phyloP scores from a whole-genome alignment of 2,888 invertebrate species.

The Cantharis flavilabris region DNA sequence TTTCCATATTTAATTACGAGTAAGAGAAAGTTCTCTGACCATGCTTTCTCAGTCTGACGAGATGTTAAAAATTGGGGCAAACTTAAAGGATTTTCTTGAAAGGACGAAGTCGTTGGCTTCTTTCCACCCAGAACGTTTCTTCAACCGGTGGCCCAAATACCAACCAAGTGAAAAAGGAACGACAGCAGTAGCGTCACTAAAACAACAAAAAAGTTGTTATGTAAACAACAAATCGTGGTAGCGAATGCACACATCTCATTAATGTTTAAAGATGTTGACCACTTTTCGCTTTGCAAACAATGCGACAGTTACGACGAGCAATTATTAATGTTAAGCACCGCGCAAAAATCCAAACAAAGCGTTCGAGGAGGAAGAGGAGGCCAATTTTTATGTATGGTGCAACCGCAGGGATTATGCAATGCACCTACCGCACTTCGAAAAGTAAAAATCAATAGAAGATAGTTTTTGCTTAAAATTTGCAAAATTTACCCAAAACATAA shows the following conservation, averaged over 20 bases:
- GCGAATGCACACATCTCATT: neutral
- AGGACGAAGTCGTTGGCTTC: neutral
- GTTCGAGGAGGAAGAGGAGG: neutral
- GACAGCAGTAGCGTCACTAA: neutral
- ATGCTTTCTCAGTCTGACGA: too few relatives aligned
- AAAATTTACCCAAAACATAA: slow-evolving; percentile 1
- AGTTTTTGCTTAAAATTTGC: neutral
- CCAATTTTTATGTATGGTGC: neutral
- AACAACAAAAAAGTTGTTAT: neutral
- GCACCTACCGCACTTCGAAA: neutral
- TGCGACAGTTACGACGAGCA: neutral
- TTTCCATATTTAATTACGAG: too few relatives aligned
- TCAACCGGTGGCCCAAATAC: neutral
- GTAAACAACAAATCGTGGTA: neutral
- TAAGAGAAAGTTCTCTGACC: too few relatives aligned
- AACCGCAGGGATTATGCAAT: neutral
- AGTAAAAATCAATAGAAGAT: neutral
- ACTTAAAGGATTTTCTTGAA: neutral
- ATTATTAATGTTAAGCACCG: neutral
- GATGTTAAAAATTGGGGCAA: neutral
- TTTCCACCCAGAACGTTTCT: neutral
- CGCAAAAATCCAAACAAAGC: neutral
- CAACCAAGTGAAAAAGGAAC: neutral
- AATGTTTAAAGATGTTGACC: neutral
- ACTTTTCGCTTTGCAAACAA: neutral